Base-by-base conservation (phyloP, 2,888 invertebrate species). In the Drosophila tanythrix region DNA sequence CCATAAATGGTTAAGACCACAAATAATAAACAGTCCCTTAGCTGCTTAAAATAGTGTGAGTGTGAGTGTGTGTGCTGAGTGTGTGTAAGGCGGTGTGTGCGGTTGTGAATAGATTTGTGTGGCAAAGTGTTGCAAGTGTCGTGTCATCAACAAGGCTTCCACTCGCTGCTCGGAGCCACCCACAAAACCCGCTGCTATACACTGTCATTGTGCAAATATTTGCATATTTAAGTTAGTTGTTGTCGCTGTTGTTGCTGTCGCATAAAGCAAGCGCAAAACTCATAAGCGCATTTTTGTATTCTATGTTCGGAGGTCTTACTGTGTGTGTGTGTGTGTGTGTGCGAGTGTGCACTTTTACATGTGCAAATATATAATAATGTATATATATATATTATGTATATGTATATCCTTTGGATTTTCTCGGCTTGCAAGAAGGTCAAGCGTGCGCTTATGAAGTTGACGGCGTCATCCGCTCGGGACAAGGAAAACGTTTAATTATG, bases 161-260 rank as follows among this genome's bases (percentile, higher is more conserved):
- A 38, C 36, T 27, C 58, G 62, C 50, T 51, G 21, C 53, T 21
- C 33, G 11, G 35, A 27, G 27, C 53, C 25, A 51, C 7, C 36
- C 15, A 40, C 15, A 50, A 56, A 8, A 48, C 33, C 43, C 53
- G 53, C 53, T 50, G 64, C 60, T 53, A 60, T 57, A 61, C 68
- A 60, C 57, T 78, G 80, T 64, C 83, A 85, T 79, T 90, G 90
- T 90, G 88, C 83, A 87, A 90, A 90, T 90, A 90, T 87, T 87
- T 87, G 83, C 86, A 87, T 87, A 90, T 90, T 90, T 88, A 89
- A 87, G 85, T 79, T 87, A 67, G 81, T 74, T 78, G 69, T 65
- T 71, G 78, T 61, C 33, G 38, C 63, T 58, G 63, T 52, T 62
- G 67, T 56, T 73, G 61, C 57, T 70, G 58, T 60, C 67, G 69